Evolutionary conservation across 2,113 vertebrate species (phyloP).

Genomic region (Ophthalmolycus amberensis): DNA sequence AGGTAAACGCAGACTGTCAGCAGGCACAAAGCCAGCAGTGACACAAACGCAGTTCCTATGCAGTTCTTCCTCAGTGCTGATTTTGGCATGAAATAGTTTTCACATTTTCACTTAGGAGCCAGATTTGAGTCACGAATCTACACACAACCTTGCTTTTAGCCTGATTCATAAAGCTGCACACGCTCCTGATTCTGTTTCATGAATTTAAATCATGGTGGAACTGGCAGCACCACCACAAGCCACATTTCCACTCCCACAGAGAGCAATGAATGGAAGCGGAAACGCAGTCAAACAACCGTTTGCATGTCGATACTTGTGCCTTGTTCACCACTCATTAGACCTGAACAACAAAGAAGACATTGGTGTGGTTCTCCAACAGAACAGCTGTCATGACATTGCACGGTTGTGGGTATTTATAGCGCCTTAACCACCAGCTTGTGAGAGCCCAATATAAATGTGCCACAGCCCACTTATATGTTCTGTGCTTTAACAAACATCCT

Average conservation of each 20-base stretch:
- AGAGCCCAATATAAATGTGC: background rate
- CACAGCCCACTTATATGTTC: background rate
- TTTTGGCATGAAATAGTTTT: background rate
- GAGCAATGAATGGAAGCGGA: too few relatives aligned
- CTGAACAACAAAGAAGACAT: background rate
- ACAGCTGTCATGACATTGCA: background rate
- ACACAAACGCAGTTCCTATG: background rate
- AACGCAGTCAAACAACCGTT: background rate
- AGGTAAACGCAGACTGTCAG: constrained; percentile 40
- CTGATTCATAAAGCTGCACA: too few relatives aligned
- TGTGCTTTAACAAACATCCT: background rate
- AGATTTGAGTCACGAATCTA: background rate
- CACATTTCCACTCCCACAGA: too few relatives aligned
- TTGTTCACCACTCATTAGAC: background rate
- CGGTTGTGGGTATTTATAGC: background rate
- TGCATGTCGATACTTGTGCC: background rate
- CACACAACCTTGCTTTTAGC: background rate
- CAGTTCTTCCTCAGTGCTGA: background rate
- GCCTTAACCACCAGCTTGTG: background rate
- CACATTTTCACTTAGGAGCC: background rate
- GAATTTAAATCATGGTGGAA: too few relatives aligned
- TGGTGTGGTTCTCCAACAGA: background rate
- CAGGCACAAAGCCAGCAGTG: background rate
- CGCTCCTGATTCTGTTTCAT: too few relatives aligned
- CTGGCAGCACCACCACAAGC: too few relatives aligned